Percentiles rank a stretch among this genome's conserved stretches.
Evolutionary conservation across 1,140 invertebrate genomes (phyloP).

Genomic region (Aphelinus certus): DNA sequence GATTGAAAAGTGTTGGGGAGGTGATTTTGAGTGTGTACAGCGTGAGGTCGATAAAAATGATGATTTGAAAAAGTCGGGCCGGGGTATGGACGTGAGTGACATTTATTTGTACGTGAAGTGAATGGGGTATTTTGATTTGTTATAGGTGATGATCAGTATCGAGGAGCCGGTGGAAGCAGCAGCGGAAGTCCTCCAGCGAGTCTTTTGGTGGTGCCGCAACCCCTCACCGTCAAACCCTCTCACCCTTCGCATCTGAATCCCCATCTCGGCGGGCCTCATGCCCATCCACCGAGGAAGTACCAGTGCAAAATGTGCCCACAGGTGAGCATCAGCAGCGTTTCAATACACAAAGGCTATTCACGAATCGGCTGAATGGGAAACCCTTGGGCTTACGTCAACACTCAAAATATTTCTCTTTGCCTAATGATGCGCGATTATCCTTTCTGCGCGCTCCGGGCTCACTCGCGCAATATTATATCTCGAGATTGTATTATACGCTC

Average conservation of each 20-base stretch:
- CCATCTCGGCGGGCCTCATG: slow-evolving; percentile 61
- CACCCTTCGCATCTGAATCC: slow-evolving; percentile 63
- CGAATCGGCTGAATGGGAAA: background rate
- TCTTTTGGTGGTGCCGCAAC: slow-evolving; percentile 90
- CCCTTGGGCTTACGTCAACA: slow-evolving; percentile 11
- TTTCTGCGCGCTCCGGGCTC: no score
- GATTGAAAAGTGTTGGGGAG: no score
- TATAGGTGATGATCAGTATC: slow-evolving; percentile 66
- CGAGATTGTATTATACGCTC: no score
- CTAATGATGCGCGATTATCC: slow-evolving; percentile 18
- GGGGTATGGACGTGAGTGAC: no score
- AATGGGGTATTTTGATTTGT: slow-evolving; percentile 30
- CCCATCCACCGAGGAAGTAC: slow-evolving; percentile 79
- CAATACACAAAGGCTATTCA: background rate
- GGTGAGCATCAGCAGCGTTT: slow-evolving; percentile 71
- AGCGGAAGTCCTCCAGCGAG: slow-evolving; percentile 64
- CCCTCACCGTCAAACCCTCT: slow-evolving; percentile 76
- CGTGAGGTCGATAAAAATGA: no score
- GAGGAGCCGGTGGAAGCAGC: slow-evolving; percentile 66
- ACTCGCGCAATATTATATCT: no score
- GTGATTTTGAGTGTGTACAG: no score
- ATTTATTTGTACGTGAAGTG: no score
- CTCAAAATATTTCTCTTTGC: slow-evolving; percentile 1
- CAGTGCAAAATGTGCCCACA: slow-evolving; percentile 99
- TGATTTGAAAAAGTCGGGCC: no score